Percentiles rank a stretch among this genome's conserved stretches.
Conservation (phyloP, 2,888 invertebrate genomes). For the Selenia dentaria region DNA sequence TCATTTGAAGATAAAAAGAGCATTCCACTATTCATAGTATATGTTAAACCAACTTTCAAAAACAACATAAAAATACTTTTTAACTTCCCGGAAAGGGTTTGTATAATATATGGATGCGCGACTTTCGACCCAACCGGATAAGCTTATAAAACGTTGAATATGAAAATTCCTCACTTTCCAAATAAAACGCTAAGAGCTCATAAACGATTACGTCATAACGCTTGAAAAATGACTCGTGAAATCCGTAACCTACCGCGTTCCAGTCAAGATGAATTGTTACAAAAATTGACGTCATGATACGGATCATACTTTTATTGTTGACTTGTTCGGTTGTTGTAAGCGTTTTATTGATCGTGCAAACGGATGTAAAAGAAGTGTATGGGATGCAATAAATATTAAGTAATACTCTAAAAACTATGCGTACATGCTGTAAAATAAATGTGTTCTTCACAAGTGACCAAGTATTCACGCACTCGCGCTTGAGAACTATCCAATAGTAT, state of each 20-base stretch:
- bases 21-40: no score
- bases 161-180: constrained; percentile 66
- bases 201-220: constrained; percentile 77
- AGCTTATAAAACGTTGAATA: constrained; percentile 67
- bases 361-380: no score
- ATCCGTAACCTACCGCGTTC: constrained; percentile 46
- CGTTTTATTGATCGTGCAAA: no score
- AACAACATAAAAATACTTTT: neutral
- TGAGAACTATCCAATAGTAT: no score
- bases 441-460: no score
- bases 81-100: constrained; percentile 8
- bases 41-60: no score
- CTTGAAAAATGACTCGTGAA: constrained; percentile 75
- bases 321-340: neutral
- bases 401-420: no score
- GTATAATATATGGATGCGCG: constrained; percentile 15
- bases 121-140: constrained; percentile 34
- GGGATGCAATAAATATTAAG: no score
- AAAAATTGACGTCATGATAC: constrained; percentile 61
- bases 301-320: neutral
- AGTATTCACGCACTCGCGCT: no score
- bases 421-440: no score
- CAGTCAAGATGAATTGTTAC: constrained; percentile 69
- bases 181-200: constrained; percentile 73
- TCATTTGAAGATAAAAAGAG: no score